Conservation (phyloP, 2,888 invertebrate genomes). For the Chaetoderma sp. region DNA sequence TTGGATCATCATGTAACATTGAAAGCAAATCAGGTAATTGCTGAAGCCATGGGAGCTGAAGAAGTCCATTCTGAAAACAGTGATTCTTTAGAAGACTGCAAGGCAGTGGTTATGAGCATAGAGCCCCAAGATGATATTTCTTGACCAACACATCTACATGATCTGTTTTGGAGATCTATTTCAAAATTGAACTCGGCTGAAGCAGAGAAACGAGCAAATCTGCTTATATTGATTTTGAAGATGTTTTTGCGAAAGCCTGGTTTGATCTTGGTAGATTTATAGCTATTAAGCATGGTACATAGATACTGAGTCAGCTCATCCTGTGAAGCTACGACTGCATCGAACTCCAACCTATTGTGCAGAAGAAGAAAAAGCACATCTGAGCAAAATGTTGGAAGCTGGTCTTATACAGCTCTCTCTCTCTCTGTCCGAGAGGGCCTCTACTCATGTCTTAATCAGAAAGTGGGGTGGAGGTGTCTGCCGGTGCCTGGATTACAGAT, state of each 20-base stretch:
- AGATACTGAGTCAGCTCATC: constrained; percentile 25
- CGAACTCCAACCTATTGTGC: constrained; percentile 31
- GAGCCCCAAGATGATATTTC: neutral
- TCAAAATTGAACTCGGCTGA: neutral
- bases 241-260: constrained; percentile 25
- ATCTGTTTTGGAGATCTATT: neutral
- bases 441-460: constrained; percentile 22
- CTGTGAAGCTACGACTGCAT: constrained; percentile 32
- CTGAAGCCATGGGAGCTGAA: neutral
- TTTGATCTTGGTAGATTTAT: constrained; percentile 26
- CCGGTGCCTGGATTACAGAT: constrained; percentile 33
- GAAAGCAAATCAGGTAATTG: constrained; percentile 14
- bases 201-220: too few species aligned
- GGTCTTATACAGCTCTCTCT: constrained; percentile 24
- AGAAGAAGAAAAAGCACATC: constrained; percentile 27
- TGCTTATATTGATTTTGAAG: too few species aligned
- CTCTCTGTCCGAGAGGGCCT: constrained; percentile 32
- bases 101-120: neutral
- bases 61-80: neutral
- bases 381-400: constrained; percentile 23
- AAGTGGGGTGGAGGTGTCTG: constrained; percentile 26
- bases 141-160: neutral
- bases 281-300: constrained; percentile 32
- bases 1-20: constrained; percentile 7
- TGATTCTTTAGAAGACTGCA: too few species aligned